These are phyloP conservation scores for Lysiphlebus fabarum DNA, from an alignment of 1,140 invertebrate species.

Conservation along the genomic window DNA sequence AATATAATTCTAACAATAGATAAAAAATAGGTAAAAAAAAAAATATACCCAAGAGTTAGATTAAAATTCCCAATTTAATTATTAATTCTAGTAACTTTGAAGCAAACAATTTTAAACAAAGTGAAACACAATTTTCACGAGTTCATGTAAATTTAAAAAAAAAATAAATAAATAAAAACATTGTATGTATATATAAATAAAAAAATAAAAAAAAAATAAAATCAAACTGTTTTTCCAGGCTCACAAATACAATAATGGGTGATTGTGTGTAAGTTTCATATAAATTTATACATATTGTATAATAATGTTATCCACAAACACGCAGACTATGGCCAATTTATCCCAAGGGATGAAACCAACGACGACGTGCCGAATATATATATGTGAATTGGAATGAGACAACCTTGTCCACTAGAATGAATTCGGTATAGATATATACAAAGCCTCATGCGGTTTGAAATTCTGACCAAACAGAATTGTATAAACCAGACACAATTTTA, in stretches of 20 bases:
- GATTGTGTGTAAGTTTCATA: conserved; percentile 18
- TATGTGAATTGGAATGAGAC: conserved; percentile 32
- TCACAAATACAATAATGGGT: too few relatives aligned
- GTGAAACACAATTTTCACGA: conserved; percentile 38
- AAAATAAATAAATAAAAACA: conserved; percentile 29
- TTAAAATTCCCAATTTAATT: too few relatives aligned
- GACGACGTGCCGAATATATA: conserved; percentile 30
- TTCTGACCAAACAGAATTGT: conserved; percentile 8
- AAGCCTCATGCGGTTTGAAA: conserved; percentile 36
- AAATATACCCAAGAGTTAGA: too few relatives aligned
- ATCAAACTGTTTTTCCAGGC: too few relatives aligned
- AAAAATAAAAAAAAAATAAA: neutral
- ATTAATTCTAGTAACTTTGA: too few relatives aligned
- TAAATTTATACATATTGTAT: conserved; percentile 41
- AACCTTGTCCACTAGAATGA: conserved; percentile 50
- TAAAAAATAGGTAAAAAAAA: too few relatives aligned
- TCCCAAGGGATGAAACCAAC: conserved; percentile 46
- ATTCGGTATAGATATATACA: conserved; percentile 39
- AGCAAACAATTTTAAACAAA: too few relatives aligned
- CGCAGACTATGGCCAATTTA: conserved; percentile 51
- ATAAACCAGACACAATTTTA: neutral
- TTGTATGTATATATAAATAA: conserved; percentile 32
- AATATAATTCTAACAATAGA: conserved; percentile 15
- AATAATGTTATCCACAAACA: conserved; percentile 52
- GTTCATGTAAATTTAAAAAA: conserved; percentile 35